phyloP scores from a whole-genome alignment of 2,888 invertebrate species.

The Rhagium mordax region DNA sequence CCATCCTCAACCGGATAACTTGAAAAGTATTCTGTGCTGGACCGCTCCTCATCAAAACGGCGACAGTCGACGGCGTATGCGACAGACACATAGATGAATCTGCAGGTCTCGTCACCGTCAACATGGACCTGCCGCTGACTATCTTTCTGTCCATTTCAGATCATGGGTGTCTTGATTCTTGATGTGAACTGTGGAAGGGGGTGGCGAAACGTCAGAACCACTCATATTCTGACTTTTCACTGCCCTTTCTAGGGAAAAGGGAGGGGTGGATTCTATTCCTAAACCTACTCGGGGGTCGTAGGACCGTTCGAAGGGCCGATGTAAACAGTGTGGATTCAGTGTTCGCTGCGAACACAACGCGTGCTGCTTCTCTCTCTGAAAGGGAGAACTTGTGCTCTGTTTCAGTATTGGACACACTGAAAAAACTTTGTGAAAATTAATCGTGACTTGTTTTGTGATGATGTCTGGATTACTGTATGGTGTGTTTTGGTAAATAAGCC shows the following conservation, averaged over 20 bases:
- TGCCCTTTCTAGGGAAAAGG: constrained; percentile 50
- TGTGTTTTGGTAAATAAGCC: neutral
- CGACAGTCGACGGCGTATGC: constrained; percentile 38
- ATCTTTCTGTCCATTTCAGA: constrained; percentile 45
- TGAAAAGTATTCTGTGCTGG: constrained; percentile 44
- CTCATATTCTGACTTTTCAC: constrained; percentile 64
- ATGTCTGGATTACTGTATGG: neutral
- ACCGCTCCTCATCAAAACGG: constrained; percentile 51
- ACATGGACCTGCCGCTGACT: constrained; percentile 46
- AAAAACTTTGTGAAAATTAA: constrained; percentile 5
- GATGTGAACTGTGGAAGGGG: constrained; percentile 51
- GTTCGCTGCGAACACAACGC: constrained; percentile 54
- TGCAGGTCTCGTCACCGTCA: constrained; percentile 54
- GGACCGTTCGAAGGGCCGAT: constrained; percentile 51
- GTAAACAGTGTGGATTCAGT: constrained; percentile 62
- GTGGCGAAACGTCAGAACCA: constrained; percentile 60
- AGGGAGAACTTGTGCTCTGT: constrained; percentile 20
- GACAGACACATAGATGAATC: constrained; percentile 59
- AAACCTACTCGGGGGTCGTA: constrained; percentile 51
- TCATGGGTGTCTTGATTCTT: constrained; percentile 40
- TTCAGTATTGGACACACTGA: neutral
- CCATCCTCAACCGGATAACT: neutral
- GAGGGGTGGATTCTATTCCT: constrained; percentile 56
- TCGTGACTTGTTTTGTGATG: neutral
- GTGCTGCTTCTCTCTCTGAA: constrained; percentile 32